Conservation (phyloP, 37 sponge, comb jelly and placozoan genomes). For the Chondrilla cf. caribensis region DNA sequence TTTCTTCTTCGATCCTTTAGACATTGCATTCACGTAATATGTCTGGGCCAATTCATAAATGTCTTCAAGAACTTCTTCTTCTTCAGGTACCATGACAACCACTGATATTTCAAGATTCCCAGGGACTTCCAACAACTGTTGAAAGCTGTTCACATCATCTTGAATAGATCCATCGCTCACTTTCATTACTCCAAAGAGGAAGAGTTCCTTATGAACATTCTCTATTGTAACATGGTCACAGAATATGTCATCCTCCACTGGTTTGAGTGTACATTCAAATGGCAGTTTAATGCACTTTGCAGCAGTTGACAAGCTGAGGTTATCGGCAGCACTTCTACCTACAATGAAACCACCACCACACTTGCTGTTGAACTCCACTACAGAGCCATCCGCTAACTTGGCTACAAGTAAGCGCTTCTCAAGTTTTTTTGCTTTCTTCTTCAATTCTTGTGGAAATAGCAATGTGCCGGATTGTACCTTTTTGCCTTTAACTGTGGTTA, state of each 20-base stretch:
- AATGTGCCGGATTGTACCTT: neutral
- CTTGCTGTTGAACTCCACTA: neutral
- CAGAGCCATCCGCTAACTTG: neutral
- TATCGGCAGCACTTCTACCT: neutral
- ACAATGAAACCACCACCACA: neutral
- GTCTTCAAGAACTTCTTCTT: neutral
- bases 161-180: neutral
- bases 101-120: neutral
- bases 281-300: neutral
- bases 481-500: neutral
- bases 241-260: neutral
- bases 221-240: neutral
- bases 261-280: neutral
- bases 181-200: constrained; percentile 9
- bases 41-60: neutral
- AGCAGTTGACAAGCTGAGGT: neutral
- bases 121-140: neutral
- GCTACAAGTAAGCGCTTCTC: neutral
- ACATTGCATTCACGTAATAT: no score
- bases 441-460: constrained; percentile 13
- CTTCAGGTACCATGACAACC: neutral
- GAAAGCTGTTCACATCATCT: neutral
- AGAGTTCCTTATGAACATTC: neutral
- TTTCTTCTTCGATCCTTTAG: no score
- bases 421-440: neutral